These are phyloP conservation scores for Drosophila paracracens DNA, from an alignment of 2,888 invertebrate species.

Conservation along the genomic window DNA sequence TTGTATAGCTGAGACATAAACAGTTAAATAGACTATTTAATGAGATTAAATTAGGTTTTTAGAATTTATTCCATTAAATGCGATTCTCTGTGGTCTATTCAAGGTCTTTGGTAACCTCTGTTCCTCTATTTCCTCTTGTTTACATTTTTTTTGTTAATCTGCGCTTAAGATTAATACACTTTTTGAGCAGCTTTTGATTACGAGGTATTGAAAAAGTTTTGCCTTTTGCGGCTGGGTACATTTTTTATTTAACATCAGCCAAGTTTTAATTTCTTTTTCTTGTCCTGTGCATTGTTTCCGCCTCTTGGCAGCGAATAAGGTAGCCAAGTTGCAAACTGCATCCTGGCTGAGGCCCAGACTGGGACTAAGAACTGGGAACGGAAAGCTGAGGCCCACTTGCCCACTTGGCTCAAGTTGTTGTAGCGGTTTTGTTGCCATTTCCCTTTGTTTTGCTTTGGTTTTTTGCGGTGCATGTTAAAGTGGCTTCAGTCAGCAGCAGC, in stretches of 20 bases:
- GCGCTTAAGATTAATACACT: constrained; percentile 17
- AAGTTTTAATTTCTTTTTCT: constrained; percentile 76
- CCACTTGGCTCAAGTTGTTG: constrained; percentile 68
- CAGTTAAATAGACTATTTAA: not conserved
- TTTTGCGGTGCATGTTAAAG: constrained; percentile 69
- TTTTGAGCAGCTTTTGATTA: constrained; percentile 21
- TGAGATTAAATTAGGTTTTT: not conserved
- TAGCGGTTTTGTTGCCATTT: constrained; percentile 67
- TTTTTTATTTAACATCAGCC: constrained; percentile 68
- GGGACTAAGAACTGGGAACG: constrained; percentile 5
- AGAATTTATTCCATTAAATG: not conserved
- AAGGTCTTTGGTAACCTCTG: not conserved
- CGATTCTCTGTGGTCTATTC: not conserved
- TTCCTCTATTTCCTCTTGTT: not conserved
- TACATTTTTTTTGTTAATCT: not conserved
- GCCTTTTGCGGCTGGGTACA: constrained; percentile 39
- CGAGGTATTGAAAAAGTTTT: constrained; percentile 56
- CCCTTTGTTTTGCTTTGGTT: constrained; percentile 55
- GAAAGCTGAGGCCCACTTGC: constrained; percentile 14
- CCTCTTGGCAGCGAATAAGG: constrained; percentile 47
- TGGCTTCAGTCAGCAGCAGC: constrained; percentile 46
- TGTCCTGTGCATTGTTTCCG: constrained; percentile 64
- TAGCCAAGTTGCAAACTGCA: constrained; percentile 30
- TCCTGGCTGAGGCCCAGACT: constrained; percentile 20
- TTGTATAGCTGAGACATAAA: not conserved